A percentile compares a stretch with the other conserved stretches of the same genome.
phyloP scores from a whole-genome alignment of 2,113 vertebrate genomes.

The Nannospalax galili region DNA sequence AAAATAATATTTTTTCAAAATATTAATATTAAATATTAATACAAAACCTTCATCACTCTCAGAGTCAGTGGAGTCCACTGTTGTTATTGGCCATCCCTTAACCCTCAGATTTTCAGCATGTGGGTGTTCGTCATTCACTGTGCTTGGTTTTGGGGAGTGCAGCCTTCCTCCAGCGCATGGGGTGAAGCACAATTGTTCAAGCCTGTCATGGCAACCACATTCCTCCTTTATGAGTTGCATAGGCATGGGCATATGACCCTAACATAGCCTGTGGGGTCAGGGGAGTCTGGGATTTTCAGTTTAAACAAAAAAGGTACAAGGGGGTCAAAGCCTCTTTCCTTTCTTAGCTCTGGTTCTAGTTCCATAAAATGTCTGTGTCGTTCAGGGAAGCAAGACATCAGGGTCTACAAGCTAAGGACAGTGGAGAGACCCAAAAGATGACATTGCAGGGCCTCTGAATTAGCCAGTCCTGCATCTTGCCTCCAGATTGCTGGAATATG shows the following conservation, averaged over 20 bases:
- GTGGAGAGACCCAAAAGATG: neutral
- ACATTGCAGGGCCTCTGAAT: neutral
- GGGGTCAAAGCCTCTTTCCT: neutral
- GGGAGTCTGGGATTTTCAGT: neutral
- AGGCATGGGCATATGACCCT: neutral
- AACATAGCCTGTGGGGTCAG: neutral
- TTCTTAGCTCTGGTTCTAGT: neutral
- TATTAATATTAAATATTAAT: conserved; percentile 19
- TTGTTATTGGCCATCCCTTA: neutral
- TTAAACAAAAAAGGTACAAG: neutral
- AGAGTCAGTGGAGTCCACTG: neutral
- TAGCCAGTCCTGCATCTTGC: neutral
- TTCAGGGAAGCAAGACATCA: neutral
- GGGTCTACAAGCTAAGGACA: neutral
- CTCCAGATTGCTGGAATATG: neutral
- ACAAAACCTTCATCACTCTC: neutral
- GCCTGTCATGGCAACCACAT: neutral
- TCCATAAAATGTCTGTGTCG: neutral
- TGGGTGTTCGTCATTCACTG: neutral
- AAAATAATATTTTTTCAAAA: too few relatives aligned
- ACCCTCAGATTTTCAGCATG: neutral
- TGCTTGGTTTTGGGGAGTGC: neutral
- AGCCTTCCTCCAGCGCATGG: too few relatives aligned
- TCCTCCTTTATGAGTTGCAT: neutral
- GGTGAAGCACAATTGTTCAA: neutral